Base-by-base conservation (phyloP, 2,888 invertebrate species). In the Entomobrya proxima region DNA sequence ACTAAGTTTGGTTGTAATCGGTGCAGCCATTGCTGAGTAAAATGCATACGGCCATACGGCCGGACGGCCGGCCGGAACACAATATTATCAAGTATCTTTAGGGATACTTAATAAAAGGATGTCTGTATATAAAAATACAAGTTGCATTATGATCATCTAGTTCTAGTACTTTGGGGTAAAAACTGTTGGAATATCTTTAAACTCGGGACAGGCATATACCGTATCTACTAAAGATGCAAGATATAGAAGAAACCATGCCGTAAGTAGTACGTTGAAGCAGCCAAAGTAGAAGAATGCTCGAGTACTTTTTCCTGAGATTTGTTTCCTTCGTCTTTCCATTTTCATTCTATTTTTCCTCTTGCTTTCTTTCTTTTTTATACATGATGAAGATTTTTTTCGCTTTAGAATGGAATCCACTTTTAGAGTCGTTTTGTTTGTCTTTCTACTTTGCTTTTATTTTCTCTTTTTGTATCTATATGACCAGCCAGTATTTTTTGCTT, bases 341-440 rank as follows among this genome's bases (percentile, higher is more conserved):
- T 32, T 18, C 27, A 77, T 77, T 76, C 47, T 74, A 21, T 35
- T 75, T 35, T 35, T 21, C 21, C 18, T n/a, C n/a, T n/a, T n/a
- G 9, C 55, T 7, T 55, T 35, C n/a, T 37, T 3, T 35, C 44
- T 52, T 35, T 55, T 75, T 55, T 30, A 55, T 52, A 35, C 55
- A 50, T 75, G 74, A 74, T 74, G 75, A 75, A 75, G 55, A 75
- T 55, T 75, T 75, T 55, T 18, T 69, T 75, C 35, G 47, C 30
- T 75, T 75, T 52, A 78, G 24, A 78, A 40, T 61, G 58, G 58
- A 77, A 75, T 61, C 77, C 77, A 77, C 77, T 77, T 77, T 77
- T n/a, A 37, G n/a, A 78, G 47, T 18, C 47, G 52, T 64, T 67
- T 79, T 79, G 52, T 67, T 79, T 79, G 79, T 79, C 67, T 35